These are phyloP conservation scores for Ctenicera cuprea DNA, from an alignment of 2,888 invertebrate species.

Conservation along the genomic window DNA sequence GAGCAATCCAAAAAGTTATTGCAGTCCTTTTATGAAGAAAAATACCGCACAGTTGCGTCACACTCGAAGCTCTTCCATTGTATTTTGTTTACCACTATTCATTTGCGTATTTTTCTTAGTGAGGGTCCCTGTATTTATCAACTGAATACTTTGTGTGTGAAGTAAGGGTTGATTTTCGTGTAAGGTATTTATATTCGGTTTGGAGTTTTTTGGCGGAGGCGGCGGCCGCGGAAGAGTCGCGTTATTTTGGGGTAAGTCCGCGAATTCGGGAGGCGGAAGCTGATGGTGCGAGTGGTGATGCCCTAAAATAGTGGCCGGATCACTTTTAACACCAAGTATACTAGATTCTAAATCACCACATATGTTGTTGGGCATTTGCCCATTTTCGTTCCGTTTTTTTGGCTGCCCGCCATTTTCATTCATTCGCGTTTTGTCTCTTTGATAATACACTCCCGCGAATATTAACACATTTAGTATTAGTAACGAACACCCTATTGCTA, in stretches of 20 bases:
- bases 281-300: conserved; percentile 88
- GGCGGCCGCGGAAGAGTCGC: conserved; percentile 83
- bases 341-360: conserved; percentile 87
- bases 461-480: conserved; percentile 94
- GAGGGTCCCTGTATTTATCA: conserved; percentile 85
- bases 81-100: conserved; percentile 77
- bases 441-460: conserved; percentile 96
- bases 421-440: conserved; percentile 89
- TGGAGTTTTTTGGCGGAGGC: conserved; percentile 81
- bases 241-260: conserved; percentile 85
- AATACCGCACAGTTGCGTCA: conserved; percentile 76
- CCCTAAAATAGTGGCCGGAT: conserved; percentile 83
- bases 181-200: conserved; percentile 73
- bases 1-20: conserved; percentile 59
- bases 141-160: conserved; percentile 85
- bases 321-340: conserved; percentile 78
- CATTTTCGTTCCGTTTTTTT: conserved; percentile 87
- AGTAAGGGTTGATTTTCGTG: conserved; percentile 79
- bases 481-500: conserved; percentile 95
- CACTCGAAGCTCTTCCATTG: conserved; percentile 90
- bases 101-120: conserved; percentile 85
- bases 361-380: conserved; percentile 92
- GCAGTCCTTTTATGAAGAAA: conserved; percentile 50
- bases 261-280: conserved; percentile 88
- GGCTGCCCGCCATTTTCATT: conserved; percentile 75